These are phyloP conservation scores for Andrena flavipes DNA, from an alignment of 2,888 invertebrate genomes.

Conservation along the genomic window DNA sequence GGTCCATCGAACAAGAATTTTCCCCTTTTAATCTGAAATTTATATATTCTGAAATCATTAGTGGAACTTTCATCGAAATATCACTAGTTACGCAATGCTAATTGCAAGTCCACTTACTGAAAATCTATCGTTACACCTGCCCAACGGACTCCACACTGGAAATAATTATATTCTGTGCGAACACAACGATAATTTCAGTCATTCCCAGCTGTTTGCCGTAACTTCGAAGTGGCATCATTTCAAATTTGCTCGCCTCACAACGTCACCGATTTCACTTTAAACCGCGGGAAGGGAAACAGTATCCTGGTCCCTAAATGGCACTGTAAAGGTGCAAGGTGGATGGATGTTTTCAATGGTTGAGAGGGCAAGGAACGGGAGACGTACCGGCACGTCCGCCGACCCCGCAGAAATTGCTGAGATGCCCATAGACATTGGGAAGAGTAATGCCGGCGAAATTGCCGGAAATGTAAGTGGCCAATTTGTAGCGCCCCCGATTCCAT, in stretches of 20 bases:
- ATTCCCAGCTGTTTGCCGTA: neutral
- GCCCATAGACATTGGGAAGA: constrained; percentile 38
- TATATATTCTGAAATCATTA: no score
- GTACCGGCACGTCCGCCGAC: constrained; percentile 37
- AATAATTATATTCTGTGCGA: no score
- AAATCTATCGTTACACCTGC: no score
- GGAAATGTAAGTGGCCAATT: constrained; percentile 62
- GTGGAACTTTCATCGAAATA: no score
- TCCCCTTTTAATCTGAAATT: no score
- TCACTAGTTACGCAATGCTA: no score
- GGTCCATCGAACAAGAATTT: no score
- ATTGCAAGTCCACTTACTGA: no score
- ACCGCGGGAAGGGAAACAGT: neutral
- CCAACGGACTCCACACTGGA: no score
- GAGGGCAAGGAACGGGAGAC: constrained; percentile 24
- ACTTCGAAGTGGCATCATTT: neutral
- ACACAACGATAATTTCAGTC: neutral
- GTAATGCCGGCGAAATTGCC: constrained; percentile 54
- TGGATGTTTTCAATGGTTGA: neutral
- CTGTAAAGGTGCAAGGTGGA: neutral
- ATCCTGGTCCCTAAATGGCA: neutral
- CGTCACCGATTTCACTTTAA: neutral
- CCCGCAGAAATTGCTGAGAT: constrained; percentile 47
- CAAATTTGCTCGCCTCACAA: neutral
- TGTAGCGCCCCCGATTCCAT: constrained; percentile 50